phyloP scores from a whole-genome alignment of 1,140 invertebrate genomes.

The Zaprionus capensis region DNA sequence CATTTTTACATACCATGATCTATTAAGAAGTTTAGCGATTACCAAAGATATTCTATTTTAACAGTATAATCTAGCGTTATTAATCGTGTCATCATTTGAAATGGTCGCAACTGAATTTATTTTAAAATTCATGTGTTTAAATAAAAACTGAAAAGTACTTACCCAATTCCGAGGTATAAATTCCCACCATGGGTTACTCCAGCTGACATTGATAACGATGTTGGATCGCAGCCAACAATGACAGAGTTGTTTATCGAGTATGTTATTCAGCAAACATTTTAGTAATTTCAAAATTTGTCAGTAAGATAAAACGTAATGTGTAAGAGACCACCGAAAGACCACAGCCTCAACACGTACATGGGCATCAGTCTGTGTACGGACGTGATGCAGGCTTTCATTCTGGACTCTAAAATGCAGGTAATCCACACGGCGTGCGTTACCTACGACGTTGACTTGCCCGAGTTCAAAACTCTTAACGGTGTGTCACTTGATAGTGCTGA shows the following conservation, averaged over 20 bases:
- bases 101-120: not conserved
- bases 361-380: conserved; percentile 45
- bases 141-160: not conserved
- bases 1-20: too few species aligned
- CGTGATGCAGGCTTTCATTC: conserved; percentile 33
- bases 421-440: conserved; percentile 14
- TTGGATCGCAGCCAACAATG: not conserved
- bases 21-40: not conserved
- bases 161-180: not conserved
- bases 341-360: conserved; percentile 59
- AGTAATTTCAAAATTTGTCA: not conserved
- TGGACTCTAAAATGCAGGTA: conserved; percentile 42
- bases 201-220: not conserved
- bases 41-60: not conserved
- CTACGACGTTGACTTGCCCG: conserved; percentile 62
- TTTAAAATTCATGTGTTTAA: not conserved
- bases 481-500: not conserved
- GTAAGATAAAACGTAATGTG: conserved; percentile 48
- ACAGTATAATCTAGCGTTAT: not conserved
- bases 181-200: too few species aligned
- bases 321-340: conserved; percentile 30
- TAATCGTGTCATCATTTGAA: not conserved
- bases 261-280: not conserved
- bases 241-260: not conserved
- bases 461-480: conserved; percentile 39